Percentiles rank a stretch among this genome's conserved stretches.
phyloP scores from a whole-genome alignment of 2,888 invertebrate genomes.

The Elysia crispata region DNA sequence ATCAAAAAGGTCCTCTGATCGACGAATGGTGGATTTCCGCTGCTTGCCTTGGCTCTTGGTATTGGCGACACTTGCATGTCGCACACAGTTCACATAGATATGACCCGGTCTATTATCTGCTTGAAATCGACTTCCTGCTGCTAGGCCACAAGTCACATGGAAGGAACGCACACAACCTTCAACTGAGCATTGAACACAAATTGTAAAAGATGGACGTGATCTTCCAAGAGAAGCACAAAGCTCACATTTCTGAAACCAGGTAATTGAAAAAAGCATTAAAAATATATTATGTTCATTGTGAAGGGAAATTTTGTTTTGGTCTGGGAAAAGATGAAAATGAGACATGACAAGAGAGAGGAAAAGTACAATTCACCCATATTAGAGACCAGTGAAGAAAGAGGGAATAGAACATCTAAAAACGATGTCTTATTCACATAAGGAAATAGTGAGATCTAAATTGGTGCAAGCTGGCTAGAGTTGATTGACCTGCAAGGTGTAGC shows the following conservation, averaged over 20 bases:
- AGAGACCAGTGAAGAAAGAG: no score
- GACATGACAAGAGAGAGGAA: no score
- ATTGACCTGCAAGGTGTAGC: no score
- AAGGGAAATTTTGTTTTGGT: no score
- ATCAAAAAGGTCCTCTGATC: constrained; percentile 56
- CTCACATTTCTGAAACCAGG: constrained; percentile 72
- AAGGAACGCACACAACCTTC: constrained; percentile 79
- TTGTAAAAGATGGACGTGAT: constrained; percentile 53
- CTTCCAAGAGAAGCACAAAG: constrained; percentile 64
- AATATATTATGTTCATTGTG: no score
- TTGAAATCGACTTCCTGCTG: constrained; percentile 80
- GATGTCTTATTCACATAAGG: no score
- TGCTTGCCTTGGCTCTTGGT: constrained; percentile 38
- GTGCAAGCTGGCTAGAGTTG: no score
- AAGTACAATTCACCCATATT: no score
- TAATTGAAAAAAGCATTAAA: neutral
- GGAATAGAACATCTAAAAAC: no score
- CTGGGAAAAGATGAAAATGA: no score
- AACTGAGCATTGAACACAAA: constrained; percentile 79
- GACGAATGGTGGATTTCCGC: constrained; percentile 33
- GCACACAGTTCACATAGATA: constrained; percentile 76
- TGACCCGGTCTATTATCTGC: constrained; percentile 77
- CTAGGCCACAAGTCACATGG: constrained; percentile 82
- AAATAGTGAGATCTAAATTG: no score
- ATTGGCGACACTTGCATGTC: constrained; percentile 64